phyloP scores from a whole-genome alignment of 2,888 invertebrate genomes.

The Drosophila helvetica region DNA sequence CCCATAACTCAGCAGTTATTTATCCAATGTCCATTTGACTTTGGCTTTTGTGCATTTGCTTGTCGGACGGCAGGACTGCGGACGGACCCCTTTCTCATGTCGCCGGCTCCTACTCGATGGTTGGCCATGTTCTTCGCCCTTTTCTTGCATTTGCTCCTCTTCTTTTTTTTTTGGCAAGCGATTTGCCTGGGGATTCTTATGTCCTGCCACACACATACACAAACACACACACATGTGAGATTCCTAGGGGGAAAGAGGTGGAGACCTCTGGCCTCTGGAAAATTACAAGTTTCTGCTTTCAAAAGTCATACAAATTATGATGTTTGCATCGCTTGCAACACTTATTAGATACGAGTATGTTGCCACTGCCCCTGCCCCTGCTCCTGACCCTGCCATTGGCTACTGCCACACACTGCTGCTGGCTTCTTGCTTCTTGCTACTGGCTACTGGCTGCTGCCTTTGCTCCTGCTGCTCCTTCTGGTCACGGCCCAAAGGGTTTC shows the following conservation, averaged over 20 bases:
- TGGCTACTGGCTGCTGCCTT: slow-evolving; percentile 6
- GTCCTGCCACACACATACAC: slow-evolving; percentile 36
- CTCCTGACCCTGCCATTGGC: slow-evolving; percentile 28
- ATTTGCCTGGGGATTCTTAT: slow-evolving; percentile 56
- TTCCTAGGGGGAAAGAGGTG: neutral
- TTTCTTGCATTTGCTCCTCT: slow-evolving; percentile 23
- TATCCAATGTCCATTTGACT: slow-evolving; percentile 74
- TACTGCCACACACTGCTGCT: slow-evolving; percentile 10
- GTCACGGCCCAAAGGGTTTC: slow-evolving; percentile 66
- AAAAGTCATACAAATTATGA: slow-evolving; percentile 79
- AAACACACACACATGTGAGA: slow-evolving; percentile 1
- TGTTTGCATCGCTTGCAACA: slow-evolving; percentile 79
- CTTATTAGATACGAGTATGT: slow-evolving; percentile 63
- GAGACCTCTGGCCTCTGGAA: slow-evolving; percentile 62
- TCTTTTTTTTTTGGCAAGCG: slow-evolving; percentile 70
- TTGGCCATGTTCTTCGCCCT: slow-evolving; percentile 35
- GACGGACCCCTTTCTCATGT: neutral
- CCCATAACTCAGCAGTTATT: slow-evolving; percentile 75
- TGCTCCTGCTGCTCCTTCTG: slow-evolving; percentile 18
- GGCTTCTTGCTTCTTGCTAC: slow-evolving; percentile 11
- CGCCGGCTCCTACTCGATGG: slow-evolving; percentile 4
- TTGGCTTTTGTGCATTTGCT: slow-evolving; percentile 63
- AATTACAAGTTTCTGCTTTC: slow-evolving; percentile 81
- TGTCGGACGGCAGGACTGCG: slow-evolving; percentile 14
- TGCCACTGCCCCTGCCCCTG: slow-evolving; percentile 39